Base-by-base conservation (phyloP, 2,797 vertebrate species). In the Mormyrops boulengeri region DNA sequence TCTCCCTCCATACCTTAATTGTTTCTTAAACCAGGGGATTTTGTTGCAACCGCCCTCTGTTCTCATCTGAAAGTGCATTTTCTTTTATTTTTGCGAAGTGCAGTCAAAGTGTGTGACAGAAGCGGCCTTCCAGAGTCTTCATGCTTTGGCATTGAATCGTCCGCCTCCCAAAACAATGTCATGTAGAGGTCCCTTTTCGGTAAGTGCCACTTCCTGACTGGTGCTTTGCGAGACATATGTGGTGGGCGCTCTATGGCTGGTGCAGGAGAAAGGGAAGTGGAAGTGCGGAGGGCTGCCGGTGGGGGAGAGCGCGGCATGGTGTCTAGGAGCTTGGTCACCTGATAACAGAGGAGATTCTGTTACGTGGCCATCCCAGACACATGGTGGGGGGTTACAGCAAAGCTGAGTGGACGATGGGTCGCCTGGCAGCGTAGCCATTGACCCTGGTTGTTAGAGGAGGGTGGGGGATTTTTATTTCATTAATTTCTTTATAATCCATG, bases 321-420 rank as follows among this genome's bases (percentile, higher is more conserved):
- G 93, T 95, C 94, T 94, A 92, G 95, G 95, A 95, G 94, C 94
- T 26, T 94, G 95, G 95, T 96, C 96, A 96, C 96, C 96, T 96
- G 96, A 97, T 96, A 96, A 97, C 96, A 96, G 95, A 95, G 94
- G 93, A 92, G 95, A 94, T 96, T 96, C 95, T 97, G 95, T 97
- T 96, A 96, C 96, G 96, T 90, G 93, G 93, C 95, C 93, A 93
- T 94, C 94, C 94, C 92, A 95, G 95, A 93, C 94, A 94, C 94
- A 91, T 94, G 47, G 47, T 22, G n/a, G 47, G 77, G 41, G 41
- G 82, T 22, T 53, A 53, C 73, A 66, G 85, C 34, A 50, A 41
- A 69, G 90, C 92, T 91, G 92, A 41, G 93, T 90, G 77, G 93
- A 92, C 26, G 52, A 89, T 41, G 80, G 90, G 92, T 91, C 91